Base-by-base conservation (phyloP, 2,113 vertebrate genomes). In the Gorsachius goisagi region DNA sequence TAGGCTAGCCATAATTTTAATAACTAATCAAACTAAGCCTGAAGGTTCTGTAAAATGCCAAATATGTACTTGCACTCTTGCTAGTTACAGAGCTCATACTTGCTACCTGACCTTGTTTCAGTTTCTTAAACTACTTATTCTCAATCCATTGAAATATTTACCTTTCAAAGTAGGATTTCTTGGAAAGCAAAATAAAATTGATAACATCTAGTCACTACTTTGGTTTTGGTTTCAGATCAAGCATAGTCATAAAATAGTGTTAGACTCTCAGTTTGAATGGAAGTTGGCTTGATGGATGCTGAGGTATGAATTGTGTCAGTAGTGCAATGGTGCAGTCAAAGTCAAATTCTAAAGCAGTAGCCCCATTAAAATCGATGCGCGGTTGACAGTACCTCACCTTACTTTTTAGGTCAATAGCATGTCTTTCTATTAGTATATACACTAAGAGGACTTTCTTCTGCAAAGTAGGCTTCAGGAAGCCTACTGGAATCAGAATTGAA, bases 21-120 rank as follows among this genome's bases (percentile, higher is more conserved):
- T 97, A 98, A 97, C 98, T 98, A 99, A 99, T 99, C 99, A 98
- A 99, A 98, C 97, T 97, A 98, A 98, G 98, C 98, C 97, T 98
- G 97, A 96, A 98, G 98, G 97, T 97, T 97, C 93, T 97, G 63
- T 93, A 95, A 98, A 98, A 98, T 97, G 94, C 95, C 93, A 98
- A 89, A 96, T 97, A 96, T 82, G 85, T 97, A 96, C 94, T 96
- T 93, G 95, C 35, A 33, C 75, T 97, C 89, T 89, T 95, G 67
- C 92, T 96, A 85, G 92, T 93, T 97, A 91, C 88, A 90, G 77
- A 97, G 62, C 74, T 97, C 56, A 63, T 87, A 60, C 41, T 97
- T 90, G 63, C 85, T 96, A 73, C 56, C 44, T 98, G 97, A 97
- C 94, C 95, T 97, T 97, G 94, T 95, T 91, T 94, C 79, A 90